A percentile compares a stretch with the other conserved stretches of the same genome.
phyloP scores from a whole-genome alignment of 1,140 invertebrate species.

The Drosophila truncata region DNA sequence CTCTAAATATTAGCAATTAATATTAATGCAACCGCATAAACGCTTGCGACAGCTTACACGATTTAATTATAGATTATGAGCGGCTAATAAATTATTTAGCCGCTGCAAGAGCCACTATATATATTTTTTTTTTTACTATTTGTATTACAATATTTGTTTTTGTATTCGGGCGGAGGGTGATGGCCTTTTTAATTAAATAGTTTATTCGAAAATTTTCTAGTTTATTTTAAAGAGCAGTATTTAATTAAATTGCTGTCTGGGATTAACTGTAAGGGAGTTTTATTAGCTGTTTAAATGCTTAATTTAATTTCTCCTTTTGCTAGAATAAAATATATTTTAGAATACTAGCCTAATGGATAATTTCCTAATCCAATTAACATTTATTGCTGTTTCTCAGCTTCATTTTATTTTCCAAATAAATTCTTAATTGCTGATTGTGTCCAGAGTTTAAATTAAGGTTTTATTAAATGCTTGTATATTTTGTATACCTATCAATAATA shows the following conservation, averaged over 20 bases:
- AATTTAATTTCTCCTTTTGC: neutral
- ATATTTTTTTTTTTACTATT: neutral
- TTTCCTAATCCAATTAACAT: neutral
- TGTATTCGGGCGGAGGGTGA: neutral
- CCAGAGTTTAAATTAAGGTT: neutral
- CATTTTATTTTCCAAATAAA: neutral
- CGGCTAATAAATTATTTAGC: slow-evolving; percentile 45
- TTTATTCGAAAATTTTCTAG: neutral
- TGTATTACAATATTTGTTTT: neutral
- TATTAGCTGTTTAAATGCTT: neutral
- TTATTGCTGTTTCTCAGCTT: neutral
- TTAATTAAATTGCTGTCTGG: neutral
- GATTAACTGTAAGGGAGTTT: too few species aligned
- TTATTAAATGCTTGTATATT: neutral
- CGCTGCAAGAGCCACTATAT: neutral
- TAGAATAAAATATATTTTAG: too few species aligned
- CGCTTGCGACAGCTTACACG: slow-evolving; percentile 56
- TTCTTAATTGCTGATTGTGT: neutral
- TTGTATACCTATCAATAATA: neutral
- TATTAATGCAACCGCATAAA: slow-evolving; percentile 72
- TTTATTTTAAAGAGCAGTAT: neutral
- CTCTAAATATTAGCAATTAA: slow-evolving; percentile 74
- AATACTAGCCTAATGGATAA: too few species aligned
- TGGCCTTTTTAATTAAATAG: neutral
- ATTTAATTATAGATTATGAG: slow-evolving; percentile 80